Conservation (phyloP, 92 coral and sea anemone genomes). For the Epizoanthus rinbou region DNA sequence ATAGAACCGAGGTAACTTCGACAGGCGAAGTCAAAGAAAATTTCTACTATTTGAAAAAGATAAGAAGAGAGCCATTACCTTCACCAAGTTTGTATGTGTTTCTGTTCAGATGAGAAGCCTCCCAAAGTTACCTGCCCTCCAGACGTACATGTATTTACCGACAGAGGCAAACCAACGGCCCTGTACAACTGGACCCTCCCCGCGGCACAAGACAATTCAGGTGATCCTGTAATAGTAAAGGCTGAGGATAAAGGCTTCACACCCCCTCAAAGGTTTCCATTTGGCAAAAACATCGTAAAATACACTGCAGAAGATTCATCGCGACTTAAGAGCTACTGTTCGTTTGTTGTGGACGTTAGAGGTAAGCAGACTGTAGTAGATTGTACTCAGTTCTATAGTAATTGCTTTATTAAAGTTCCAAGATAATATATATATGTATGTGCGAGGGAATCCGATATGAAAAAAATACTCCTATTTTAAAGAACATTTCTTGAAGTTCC, state of each 20-base stretch:
- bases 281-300: slow-evolving; percentile 6
- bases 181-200: slow-evolving; percentile 32
- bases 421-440: no score
- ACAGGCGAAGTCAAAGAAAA: no score
- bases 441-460: no score
- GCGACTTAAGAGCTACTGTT: slow-evolving; percentile 30
- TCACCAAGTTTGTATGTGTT: not conserved
- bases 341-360: slow-evolving; percentile 17
- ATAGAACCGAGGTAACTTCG: no score
- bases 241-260: not conserved
- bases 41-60: not conserved
- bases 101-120: not conserved
- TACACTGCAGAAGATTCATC: slow-evolving; percentile 28
- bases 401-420: no score
- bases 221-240: not conserved
- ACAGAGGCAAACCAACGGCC: slow-evolving; percentile 8
- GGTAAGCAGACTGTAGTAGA: not conserved
- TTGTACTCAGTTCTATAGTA: no score
- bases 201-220: slow-evolving; percentile 17
- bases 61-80: no score
- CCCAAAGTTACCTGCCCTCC: slow-evolving; percentile 21
- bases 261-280: slow-evolving; percentile 25
- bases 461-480: no score
- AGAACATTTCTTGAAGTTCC: no score
- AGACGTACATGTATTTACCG: slow-evolving; percentile 3